Conservation (phyloP, 2,797 vertebrate species). For the Galagoides demidoff region DNA sequence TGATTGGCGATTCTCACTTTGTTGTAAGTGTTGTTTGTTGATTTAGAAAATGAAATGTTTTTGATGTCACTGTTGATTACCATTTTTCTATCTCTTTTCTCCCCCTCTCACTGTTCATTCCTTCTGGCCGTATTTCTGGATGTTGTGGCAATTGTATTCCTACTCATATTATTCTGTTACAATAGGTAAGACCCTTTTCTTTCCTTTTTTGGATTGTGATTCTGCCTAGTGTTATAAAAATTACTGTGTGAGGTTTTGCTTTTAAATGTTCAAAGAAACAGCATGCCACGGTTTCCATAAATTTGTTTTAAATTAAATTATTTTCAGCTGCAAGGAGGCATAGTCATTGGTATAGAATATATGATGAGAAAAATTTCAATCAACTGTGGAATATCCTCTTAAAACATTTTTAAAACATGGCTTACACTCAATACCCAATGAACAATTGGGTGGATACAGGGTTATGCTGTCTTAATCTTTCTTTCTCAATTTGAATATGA, state of each 20-base stretch:
- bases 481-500: neutral
- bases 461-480: neutral
- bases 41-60: slow-evolving; percentile 72
- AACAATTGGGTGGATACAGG: neutral
- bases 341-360: neutral
- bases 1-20: slow-evolving; percentile 35
- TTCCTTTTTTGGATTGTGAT: slow-evolving; percentile 16
- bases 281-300: neutral
- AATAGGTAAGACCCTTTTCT: slow-evolving; percentile 70
- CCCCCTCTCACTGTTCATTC: neutral
- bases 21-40: slow-evolving; percentile 37
- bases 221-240: slow-evolving; percentile 4
- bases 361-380: neutral
- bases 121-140: slow-evolving; percentile 63
- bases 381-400: neutral
- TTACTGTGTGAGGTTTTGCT: slow-evolving; percentile 7
- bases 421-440: neutral
- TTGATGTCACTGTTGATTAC: slow-evolving; percentile 69
- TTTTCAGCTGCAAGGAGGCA: neutral
- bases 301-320: slow-evolving; percentile 33
- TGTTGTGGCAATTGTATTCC: slow-evolving; percentile 60
- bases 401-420: slow-evolving; percentile 16
- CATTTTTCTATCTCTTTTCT: slow-evolving; percentile 2
- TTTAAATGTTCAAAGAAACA: slow-evolving; percentile 51
- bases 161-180: neutral